phyloP scores from a whole-genome alignment of 2,888 invertebrate genomes.

The Lasioglossum lativentre region DNA sequence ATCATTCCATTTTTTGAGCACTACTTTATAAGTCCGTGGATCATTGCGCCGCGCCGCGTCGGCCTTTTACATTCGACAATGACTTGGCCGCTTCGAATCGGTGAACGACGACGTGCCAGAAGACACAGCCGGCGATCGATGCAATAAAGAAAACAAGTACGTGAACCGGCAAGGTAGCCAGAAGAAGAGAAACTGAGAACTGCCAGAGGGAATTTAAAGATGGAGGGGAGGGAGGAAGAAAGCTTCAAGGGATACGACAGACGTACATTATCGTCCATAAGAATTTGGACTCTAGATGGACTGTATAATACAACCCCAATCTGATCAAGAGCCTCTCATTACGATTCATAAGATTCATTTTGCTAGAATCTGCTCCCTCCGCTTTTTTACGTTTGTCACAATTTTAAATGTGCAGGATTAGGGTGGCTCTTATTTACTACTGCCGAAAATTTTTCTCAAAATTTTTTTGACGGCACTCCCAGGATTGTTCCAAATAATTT shows the following conservation, averaged over 20 bases:
- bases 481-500: too few species aligned
- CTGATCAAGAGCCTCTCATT: not conserved
- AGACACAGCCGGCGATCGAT: constrained; percentile 42
- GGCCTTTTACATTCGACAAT: constrained; percentile 39
- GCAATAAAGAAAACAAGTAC: constrained; percentile 23
- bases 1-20: constrained; percentile 23
- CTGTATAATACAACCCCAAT: not conserved
- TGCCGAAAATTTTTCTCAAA: too few species aligned
- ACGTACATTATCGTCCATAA: not conserved
- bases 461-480: too few species aligned
- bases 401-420: not conserved
- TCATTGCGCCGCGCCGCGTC: too few species aligned
- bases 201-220: not conserved
- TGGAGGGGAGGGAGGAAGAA: not conserved
- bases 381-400: not conserved
- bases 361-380: not conserved
- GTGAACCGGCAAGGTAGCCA: constrained; percentile 11
- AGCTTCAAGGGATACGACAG: constrained; percentile 22
- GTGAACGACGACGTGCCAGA: constrained; percentile 28
- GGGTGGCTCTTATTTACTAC: too few species aligned
- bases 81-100: constrained; percentile 15
- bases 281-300: not conserved
- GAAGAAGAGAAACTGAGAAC: constrained; percentile 2
- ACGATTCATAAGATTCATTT: not conserved
- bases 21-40: constrained; percentile 3